Evolutionary conservation across 2,797 vertebrate species (phyloP), one percentile per base, ranked within the genome.

Genomic region (Hoplostethus atlanticus): DNA sequence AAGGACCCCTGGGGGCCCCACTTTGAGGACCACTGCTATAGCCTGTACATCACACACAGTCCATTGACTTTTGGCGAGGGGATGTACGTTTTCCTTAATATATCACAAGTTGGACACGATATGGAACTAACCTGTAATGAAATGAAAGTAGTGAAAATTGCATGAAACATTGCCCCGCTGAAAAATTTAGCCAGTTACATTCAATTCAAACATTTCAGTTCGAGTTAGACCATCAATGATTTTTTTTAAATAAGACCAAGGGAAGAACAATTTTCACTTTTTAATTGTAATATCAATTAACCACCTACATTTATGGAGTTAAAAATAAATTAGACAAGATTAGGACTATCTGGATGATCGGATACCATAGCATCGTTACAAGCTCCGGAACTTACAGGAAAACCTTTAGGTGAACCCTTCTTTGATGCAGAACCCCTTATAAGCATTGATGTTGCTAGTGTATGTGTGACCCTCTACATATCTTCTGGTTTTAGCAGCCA

Each of bases 21-120:
- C 34, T 34, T 34, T 34, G 34, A 34, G 34, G 64, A 55, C 52
- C 74, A 50, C 68, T 44, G 54, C 64, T 42, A 30, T 44, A 58
- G 30, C 51, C 51, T 53, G 40, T 12, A 4, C n/a, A 54, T 58
- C 68, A 71, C 58, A 52, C 47, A 7, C 68, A 47, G 25, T 55
- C 64, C 42, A 15, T 64, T 64, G 82, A 84, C 81, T 84, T 88
- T 87, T 83, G 40, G 17, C 64, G 58, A 66, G 4, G 30, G 60
- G 57, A 61, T 21, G 21, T 21, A 21, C 21, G 50, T 9, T 72
- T 73, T 75, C 76, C 31, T 54, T 66, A 64, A 77, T 75, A 69
- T 81, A 67, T 83, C 13, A 2, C 28, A 47, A 21, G 21, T 17
- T 21, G 7, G 31, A 60, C 48, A 68, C 1, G 5, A 5, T 67